Evolutionary conservation across 2,888 invertebrate genomes (phyloP).

Genomic region (Cantharis nigra): DNA sequence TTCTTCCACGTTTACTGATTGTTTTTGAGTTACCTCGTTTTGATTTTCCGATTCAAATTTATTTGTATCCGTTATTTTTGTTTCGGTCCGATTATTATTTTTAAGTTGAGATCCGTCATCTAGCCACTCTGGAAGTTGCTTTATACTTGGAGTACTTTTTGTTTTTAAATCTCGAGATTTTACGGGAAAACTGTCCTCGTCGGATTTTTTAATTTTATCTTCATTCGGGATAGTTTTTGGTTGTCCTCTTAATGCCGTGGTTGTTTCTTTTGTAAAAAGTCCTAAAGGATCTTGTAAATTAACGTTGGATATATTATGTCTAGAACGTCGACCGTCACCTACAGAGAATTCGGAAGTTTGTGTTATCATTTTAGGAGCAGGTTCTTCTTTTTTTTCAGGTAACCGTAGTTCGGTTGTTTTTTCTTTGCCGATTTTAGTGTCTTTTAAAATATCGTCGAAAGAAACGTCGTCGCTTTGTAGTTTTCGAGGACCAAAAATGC

Average conservation of each 20-base stretch:
- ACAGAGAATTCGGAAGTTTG: constrained; percentile 38
- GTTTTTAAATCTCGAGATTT: constrained; percentile 30
- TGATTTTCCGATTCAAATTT: neutral
- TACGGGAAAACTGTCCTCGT: constrained; percentile 45
- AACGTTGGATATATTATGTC: constrained; percentile 45
- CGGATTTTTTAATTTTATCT: constrained; percentile 38
- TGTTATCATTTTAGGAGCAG: constrained; percentile 34
- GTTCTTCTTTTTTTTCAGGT: constrained; percentile 37
- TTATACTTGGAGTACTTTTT: constrained; percentile 33
- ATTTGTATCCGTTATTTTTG: neutral
- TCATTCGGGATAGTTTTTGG: constrained; percentile 38
- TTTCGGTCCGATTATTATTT: constrained; percentile 32
- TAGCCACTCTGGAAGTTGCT: constrained; percentile 49
- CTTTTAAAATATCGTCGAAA: constrained; percentile 49
- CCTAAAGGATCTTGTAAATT: constrained; percentile 60
- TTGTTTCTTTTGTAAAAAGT: constrained; percentile 51
- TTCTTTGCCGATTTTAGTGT: constrained; percentile 37
- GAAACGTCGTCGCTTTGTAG: constrained; percentile 41
- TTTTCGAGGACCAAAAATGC: constrained; percentile 44
- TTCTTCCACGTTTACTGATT: neutral
- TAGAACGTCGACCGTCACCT: constrained; percentile 38
- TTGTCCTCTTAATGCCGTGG: neutral
- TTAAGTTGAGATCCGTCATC: constrained; percentile 35
- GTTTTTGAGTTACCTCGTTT: neutral
- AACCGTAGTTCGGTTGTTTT: constrained; percentile 17